Base-by-base conservation (phyloP, 2,888 invertebrate species). In the Perithous albicinctus region DNA sequence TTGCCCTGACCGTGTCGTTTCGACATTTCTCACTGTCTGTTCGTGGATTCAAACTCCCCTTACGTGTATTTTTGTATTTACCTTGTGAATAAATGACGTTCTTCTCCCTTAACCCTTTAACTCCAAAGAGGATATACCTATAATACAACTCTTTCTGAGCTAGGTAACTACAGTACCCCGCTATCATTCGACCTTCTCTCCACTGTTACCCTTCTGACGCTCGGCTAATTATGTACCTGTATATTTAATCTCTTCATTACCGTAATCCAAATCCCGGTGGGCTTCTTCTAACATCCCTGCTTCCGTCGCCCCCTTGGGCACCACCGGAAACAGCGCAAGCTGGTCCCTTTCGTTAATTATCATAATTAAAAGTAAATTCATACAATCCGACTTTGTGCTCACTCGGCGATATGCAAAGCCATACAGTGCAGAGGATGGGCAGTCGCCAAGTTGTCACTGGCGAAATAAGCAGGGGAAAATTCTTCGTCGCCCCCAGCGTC, bases 221-320 rank as follows among this genome's bases (percentile, higher is more conserved):
- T 77, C 67, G 79, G 75, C 82, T 82, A 82, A 84, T 82, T 78
- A 84, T 84, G 80, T 82, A 82, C 82, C 83, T 79, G 80, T 79
- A 82, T 84, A 85, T 87, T 85, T 86, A 85, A 87, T 86, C 84
- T 85, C 83, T 87, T 86, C 84, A 86, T 87, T 86, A 86, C 74
- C 80, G 84, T 84, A 86, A 85, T 85, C 84, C 81, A 73, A 77
- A 80, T 79, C 67, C 77, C 73, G 80, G 76, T 78, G 67, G 32
- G 26, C 43, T 51, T 41, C 35, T 51, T 23, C 12, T 41, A 0
- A 1, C 18, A 15, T 54, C 48, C 69, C 74, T 48, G 20, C 61
- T 59, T 2, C 56, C 29, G 15, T 54, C 61, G 46, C 23, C 23
- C 73, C 46, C 54, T 72, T 59, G 12, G 29, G 70, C 67, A 41